Conservation (phyloP, 2,113 vertebrate species). For the Capricornis sumatraensis region DNA sequence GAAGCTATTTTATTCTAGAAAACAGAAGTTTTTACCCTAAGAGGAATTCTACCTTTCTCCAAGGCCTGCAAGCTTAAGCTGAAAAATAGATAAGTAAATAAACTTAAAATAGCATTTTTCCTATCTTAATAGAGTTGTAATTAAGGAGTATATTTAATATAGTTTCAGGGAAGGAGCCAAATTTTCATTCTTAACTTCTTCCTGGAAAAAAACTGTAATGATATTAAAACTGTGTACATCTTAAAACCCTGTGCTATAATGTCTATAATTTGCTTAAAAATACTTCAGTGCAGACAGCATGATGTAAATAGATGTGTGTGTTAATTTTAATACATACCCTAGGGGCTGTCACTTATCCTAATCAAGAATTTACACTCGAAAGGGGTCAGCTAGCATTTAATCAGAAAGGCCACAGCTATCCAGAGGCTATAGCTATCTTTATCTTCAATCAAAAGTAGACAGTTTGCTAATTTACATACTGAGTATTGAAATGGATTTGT, state of each 20-base stretch:
- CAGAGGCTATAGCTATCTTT: not conserved
- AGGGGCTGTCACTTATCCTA: not conserved
- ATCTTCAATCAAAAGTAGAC: not conserved
- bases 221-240: not conserved
- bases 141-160: not conserved
- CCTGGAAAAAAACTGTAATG: not conserved
- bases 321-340: slow-evolving; percentile 38
- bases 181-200: not conserved
- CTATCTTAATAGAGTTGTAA: not conserved
- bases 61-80: not conserved
- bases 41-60: not conserved
- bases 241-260: not conserved
- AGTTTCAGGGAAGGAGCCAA: not conserved
- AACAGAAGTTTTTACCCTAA: not conserved
- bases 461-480: not conserved
- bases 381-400: not conserved
- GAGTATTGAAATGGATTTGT: not conserved
- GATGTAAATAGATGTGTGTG: not conserved
- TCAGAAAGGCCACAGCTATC: not conserved
- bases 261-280: slow-evolving; percentile 17
- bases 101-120: not conserved
- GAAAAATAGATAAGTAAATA: not conserved
- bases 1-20: not conserved
- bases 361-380: not conserved
- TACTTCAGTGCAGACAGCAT: not conserved